Evolutionary conservation across 2,797 vertebrate genomes (phyloP).

Genomic region (Sternarchorhynchus goeldii): DNA sequence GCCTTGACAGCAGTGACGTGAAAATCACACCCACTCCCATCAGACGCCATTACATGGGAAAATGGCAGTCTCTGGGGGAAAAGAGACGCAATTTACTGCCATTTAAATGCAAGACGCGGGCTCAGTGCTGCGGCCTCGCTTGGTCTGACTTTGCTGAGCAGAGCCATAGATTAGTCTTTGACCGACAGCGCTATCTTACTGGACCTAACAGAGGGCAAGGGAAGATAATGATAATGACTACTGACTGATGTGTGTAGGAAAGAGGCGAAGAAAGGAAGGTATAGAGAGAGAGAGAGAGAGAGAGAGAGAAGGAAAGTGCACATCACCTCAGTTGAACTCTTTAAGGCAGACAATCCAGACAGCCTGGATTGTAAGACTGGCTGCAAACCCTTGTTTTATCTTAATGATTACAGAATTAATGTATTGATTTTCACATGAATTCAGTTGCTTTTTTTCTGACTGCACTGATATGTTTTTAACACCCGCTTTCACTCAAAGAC

Average conservation of each 20-base stretch:
- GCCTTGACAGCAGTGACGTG: constrained; percentile 51
- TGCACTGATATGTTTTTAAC: neutral
- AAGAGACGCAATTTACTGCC: constrained; percentile 55
- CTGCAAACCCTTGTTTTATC: constrained; percentile 19
- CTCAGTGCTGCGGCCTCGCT: constrained; percentile 30
- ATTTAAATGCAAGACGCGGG: constrained; percentile 60
- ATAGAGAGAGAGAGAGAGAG: neutral
- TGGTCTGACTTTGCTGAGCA: constrained; percentile 43
- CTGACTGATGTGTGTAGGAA: constrained; percentile 35
- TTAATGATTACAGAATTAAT: constrained; percentile 16
- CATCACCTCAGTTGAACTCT: constrained; percentile 51
- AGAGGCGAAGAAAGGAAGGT: neutral
- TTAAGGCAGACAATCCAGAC: constrained; percentile 4
- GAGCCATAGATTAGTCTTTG: constrained; percentile 48
- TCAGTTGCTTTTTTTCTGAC: constrained; percentile 4
- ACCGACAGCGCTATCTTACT: constrained; percentile 39
- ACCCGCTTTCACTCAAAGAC: neutral
- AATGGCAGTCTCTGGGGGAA: constrained; percentile 54
- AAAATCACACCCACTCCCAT: constrained; percentile 57
- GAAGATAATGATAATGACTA: constrained; percentile 51
- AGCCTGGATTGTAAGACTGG: neutral
- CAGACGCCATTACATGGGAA: constrained; percentile 59
- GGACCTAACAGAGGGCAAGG: constrained; percentile 36
- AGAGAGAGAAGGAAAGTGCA: neutral
- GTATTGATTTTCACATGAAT: constrained; percentile 23